Conservation (phyloP, 2,113 vertebrate species). For the Mus pahari region DNA sequence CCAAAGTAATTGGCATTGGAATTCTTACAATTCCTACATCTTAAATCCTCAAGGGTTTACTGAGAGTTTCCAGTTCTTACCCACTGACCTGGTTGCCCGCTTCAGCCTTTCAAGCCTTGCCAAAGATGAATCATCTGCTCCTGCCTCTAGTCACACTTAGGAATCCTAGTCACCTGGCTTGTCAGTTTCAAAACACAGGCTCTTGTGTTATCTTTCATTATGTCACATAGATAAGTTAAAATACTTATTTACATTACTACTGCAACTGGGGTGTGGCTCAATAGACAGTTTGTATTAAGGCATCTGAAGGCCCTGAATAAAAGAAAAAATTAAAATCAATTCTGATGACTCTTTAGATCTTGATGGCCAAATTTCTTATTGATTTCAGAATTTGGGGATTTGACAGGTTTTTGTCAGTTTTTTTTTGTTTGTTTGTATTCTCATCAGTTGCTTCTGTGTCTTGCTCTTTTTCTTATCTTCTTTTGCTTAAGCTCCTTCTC, state of each 20-base stretch:
- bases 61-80: neutral
- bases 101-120: neutral
- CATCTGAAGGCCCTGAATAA: neutral
- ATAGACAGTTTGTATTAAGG: neutral
- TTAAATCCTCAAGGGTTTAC: conserved; percentile 34
- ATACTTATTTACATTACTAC: neutral
- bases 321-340: neutral
- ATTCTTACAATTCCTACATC: neutral
- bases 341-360: conserved; percentile 24
- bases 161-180: conserved; percentile 8
- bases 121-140: neutral
- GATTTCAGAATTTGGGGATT: conserved; percentile 24
- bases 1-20: neutral
- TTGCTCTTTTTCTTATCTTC: neutral
- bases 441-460: neutral
- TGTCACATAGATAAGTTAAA: conserved; percentile 22
- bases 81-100: neutral
- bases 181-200: neutral
- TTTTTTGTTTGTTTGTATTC: neutral
- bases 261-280: neutral
- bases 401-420: neutral
- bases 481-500: neutral
- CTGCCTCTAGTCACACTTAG: neutral
- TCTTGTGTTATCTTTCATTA: conserved; percentile 19
- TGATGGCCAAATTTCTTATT: conserved; percentile 33